These are phyloP conservation scores for Heliocidaris erythrogramma DNA, from an alignment of 35 echinoderm and acorn worm genomes.

Conservation along the genomic window DNA sequence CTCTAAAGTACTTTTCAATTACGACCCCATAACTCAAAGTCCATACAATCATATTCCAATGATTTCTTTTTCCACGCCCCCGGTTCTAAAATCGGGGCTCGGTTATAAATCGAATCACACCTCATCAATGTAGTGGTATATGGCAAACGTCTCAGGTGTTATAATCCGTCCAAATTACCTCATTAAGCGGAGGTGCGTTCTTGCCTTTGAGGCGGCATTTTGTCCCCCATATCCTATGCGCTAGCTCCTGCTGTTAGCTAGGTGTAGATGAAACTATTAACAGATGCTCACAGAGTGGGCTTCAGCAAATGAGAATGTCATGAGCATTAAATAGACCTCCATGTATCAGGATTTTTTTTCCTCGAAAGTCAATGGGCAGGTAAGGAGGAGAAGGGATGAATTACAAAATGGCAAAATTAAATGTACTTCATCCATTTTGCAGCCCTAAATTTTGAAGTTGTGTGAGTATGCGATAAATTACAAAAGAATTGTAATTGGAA, in stretches of 20 bases:
- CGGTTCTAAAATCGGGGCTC: not conserved
- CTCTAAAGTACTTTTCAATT: not conserved
- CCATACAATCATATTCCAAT: not conserved
- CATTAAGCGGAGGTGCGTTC: not conserved
- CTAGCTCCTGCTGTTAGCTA: not conserved
- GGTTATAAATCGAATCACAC: not conserved
- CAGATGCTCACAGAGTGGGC: not conserved
- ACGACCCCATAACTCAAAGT: not conserved
- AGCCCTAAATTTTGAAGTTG: too few relatives aligned
- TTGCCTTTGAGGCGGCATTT: not conserved
- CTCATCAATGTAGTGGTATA: not conserved
- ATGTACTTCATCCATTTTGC: too few relatives aligned
- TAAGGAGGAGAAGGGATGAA: not conserved
- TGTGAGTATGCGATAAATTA: too few relatives aligned
- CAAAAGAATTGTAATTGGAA: too few relatives aligned
- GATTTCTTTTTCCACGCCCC: not conserved
- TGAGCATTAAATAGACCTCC: not conserved
- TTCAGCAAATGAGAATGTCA: not conserved
- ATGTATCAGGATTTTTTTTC: too few relatives aligned
- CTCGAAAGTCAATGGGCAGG: not conserved
- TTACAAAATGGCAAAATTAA: too few relatives aligned
- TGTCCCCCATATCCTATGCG: not conserved
- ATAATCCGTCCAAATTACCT: not conserved
- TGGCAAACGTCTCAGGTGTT: not conserved
- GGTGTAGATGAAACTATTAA: not conserved